Evolutionary conservation across 1,140 invertebrate genomes (phyloP), one percentile per base, ranked within the genome.

Genomic region (Melanaphis sacchari): DNA sequence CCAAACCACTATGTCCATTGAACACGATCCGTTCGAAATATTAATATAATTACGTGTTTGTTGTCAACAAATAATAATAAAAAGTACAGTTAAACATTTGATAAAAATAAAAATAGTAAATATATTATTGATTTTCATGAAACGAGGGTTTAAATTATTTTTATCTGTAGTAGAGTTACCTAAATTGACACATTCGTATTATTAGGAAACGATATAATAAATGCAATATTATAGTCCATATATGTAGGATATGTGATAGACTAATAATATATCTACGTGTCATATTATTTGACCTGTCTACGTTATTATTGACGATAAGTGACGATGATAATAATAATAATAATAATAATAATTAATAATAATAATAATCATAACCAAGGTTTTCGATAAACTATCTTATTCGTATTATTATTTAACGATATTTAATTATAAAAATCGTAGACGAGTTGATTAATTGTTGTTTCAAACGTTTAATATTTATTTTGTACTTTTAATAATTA

Each of bases 111-210:
- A 6, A 76, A n/a, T 6, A 76, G 15, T n/a, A 66, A 54, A 18
- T 18, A n/a, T 24, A 76, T 76, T 76, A 76, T 76, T 76, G 59
- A 76, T 76, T 76, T 76, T n/a, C 18, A n/a, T n/a, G 59, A 76
- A 76, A 76, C 59, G n/a, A 76, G 59, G 4, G 59, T n/a, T 76
- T n/a, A 76, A 76, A 76, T 76, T 76, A 76, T 76, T 76, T 76
- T 76, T 15, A n/a, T 76, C 4, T n/a, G 59, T 76, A n/a, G 31
- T n/a, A n/a, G 31, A 76, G 31, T 66, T 66, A 0, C 4, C 59
- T n/a, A 76, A 76, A n/a, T 1, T 76, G 59, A 76, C 31, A 76
- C 59, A 76, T 76, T 76, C 59, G 59, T 18, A 76, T 76, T n/a
- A 49, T 49, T 4, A 15, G 4, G 59, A 76, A 76, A 76, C n/a